Percentiles rank a stretch among this genome's conserved stretches.
These are phyloP conservation scores for Melanotaenia maccullochi DNA, from an alignment of 2,797 vertebrate species.

Conservation along the genomic window DNA sequence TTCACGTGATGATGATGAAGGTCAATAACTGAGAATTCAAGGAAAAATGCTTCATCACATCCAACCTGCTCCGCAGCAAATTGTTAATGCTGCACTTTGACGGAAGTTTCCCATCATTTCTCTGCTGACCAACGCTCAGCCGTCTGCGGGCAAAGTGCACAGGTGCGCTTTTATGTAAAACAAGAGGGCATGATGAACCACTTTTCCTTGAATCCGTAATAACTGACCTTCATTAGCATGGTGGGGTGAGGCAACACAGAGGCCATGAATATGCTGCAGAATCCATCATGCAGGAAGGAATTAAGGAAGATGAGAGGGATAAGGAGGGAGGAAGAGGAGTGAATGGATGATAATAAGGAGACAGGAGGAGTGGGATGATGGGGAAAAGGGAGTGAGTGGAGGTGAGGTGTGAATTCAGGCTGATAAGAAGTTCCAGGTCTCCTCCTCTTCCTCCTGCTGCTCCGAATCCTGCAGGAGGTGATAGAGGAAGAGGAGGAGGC, in stretches of 20 bases:
- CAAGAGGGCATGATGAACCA: conserved; percentile 51
- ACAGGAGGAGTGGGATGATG: neutral
- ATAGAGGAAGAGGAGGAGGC: conserved; percentile 36
- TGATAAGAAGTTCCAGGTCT: conserved; percentile 39
- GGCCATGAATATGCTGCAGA: conserved; percentile 41
- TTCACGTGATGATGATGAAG: conserved; percentile 30
- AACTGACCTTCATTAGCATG: conserved; percentile 57
- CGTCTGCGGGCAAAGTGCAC: conserved; percentile 39
- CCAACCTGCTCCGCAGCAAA: conserved; percentile 29
- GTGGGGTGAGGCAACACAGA: conserved; percentile 28
- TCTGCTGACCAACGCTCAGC: conserved; percentile 3
- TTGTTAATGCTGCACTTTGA: conserved; percentile 52
- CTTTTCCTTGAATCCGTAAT: conserved; percentile 62
- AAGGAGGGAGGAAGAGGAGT: conserved; percentile 1
- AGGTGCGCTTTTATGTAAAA: conserved; percentile 60
- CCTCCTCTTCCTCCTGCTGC: conserved; percentile 37
- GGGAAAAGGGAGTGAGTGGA: conserved; percentile 1
- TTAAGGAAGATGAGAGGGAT: conserved; percentile 25
- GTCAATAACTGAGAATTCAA: conserved; percentile 54
- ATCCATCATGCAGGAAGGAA: conserved; percentile 25
- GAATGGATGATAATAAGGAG: neutral
- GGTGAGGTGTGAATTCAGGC: conserved; percentile 15
- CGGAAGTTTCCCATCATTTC: conserved; percentile 24
- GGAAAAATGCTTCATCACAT: conserved; percentile 14
- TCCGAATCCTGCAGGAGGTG: conserved; percentile 43